These are phyloP conservation scores for Pristionchus exspectatus DNA, from an alignment of 2,888 invertebrate species.

Conservation along the genomic window DNA sequence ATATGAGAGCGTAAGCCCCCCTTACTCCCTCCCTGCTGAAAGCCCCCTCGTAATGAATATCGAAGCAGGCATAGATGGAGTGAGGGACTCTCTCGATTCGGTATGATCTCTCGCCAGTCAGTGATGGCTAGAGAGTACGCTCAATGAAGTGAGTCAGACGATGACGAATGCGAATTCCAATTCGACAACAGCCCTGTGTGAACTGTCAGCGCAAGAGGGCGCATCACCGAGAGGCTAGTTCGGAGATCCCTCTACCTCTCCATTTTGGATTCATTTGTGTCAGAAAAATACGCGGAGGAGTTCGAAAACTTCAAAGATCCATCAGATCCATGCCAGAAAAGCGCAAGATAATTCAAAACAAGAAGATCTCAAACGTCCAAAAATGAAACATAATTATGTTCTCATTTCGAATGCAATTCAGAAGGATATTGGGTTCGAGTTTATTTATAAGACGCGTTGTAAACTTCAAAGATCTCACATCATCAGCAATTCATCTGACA, in stretches of 20 bases:
- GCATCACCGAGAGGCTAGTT: background rate
- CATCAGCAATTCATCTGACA: too few species aligned
- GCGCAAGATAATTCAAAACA: too few species aligned
- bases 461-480: too few species aligned
- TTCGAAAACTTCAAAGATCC: too few species aligned
- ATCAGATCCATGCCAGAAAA: too few species aligned
- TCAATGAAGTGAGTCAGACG: background rate
- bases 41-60: slow-evolving; percentile 4
- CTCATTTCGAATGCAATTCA: too few species aligned
- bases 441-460: too few species aligned
- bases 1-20: background rate
- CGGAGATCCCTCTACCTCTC: background rate
- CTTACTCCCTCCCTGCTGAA: background rate
- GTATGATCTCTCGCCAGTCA: background rate
- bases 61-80: background rate
- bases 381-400: too few species aligned
- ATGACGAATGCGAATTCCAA: background rate
- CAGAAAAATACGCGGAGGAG: too few species aligned
- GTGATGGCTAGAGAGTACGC: background rate
- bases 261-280: background rate
- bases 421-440: too few species aligned
- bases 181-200: background rate
- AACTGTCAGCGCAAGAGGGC: background rate
- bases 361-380: too few species aligned
- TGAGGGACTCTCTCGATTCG: background rate